Conservation (phyloP, 1,140 invertebrate species). For the Macrosteles quadrilineatus region DNA sequence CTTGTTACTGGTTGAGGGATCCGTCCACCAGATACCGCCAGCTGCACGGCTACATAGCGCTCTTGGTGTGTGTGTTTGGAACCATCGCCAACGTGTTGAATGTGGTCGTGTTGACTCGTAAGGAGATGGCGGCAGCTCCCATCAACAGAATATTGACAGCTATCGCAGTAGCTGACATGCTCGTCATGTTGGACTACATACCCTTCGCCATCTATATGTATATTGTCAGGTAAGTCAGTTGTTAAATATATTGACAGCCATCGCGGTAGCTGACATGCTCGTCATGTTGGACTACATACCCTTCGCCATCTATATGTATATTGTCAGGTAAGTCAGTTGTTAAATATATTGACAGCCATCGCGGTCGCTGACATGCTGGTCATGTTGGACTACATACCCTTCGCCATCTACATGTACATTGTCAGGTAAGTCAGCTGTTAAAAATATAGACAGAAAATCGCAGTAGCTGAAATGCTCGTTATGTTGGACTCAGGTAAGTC, state of each 20-base stretch:
- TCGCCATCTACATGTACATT: constrained; percentile 68
- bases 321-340: no score
- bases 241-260: constrained; percentile 76
- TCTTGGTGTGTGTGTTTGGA: constrained; percentile 82
- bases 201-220: constrained; percentile 79
- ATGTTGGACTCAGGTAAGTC: constrained; percentile 63
- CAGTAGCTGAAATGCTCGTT: constrained; percentile 80
- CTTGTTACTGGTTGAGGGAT: constrained; percentile 22
- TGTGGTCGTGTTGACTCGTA: constrained; percentile 83
- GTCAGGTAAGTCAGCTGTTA: no score
- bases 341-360: constrained; percentile 77
- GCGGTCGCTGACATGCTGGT: constrained; percentile 84
- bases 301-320: constrained; percentile 65
- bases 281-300: constrained; percentile 70
- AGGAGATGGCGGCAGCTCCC: constrained; percentile 75
- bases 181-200: constrained; percentile 86
- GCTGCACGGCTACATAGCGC: constrained; percentile 62
- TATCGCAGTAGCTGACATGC: constrained; percentile 79
- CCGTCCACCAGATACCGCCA: constrained; percentile 36
- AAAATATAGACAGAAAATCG: constrained; percentile 79
- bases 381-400: constrained; percentile 64
- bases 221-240: constrained; percentile 53
- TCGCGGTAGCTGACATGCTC: constrained; percentile 82
- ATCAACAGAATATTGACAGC: constrained; percentile 82
- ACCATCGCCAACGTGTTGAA: constrained; percentile 88